A percentile compares a stretch with the other conserved stretches of the same genome.
These are phyloP conservation scores for Rhipidura dahli DNA, from an alignment of 2,113 vertebrate species.

Conservation along the genomic window DNA sequence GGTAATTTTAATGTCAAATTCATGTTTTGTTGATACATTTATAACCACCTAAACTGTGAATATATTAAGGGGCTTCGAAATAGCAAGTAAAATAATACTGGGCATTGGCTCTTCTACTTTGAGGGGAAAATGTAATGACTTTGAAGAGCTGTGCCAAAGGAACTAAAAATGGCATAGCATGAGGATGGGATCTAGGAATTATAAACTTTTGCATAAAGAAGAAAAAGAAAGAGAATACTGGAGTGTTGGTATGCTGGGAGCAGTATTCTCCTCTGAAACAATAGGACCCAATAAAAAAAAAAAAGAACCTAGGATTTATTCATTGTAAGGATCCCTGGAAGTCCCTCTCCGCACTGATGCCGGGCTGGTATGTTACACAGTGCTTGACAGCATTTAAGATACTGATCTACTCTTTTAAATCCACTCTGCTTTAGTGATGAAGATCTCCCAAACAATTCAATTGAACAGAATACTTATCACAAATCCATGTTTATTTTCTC, in stretches of 20 bases:
- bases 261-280: background rate
- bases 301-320: background rate
- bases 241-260: background rate
- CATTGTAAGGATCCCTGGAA: background rate
- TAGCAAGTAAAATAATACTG: background rate
- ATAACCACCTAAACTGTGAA: background rate
- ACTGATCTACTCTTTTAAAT: background rate
- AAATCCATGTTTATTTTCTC: background rate
- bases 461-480: background rate
- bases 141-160: background rate
- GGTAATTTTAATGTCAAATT: background rate
- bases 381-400: background rate
- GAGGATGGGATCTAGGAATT: background rate
- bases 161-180: background rate
- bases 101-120: background rate
- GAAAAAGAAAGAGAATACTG: background rate
- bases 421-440: background rate
- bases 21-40: background rate
- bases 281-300: background rate
- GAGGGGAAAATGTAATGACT: background rate
- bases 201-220: background rate
- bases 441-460: background rate
- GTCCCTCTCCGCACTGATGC: background rate
- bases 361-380: background rate
- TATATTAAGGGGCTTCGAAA: background rate